A percentile compares a stretch with the other conserved stretches of the same genome.
These are phyloP conservation scores for Neogale vison DNA, from an alignment of 2,113 vertebrate species.

Conservation along the genomic window DNA sequence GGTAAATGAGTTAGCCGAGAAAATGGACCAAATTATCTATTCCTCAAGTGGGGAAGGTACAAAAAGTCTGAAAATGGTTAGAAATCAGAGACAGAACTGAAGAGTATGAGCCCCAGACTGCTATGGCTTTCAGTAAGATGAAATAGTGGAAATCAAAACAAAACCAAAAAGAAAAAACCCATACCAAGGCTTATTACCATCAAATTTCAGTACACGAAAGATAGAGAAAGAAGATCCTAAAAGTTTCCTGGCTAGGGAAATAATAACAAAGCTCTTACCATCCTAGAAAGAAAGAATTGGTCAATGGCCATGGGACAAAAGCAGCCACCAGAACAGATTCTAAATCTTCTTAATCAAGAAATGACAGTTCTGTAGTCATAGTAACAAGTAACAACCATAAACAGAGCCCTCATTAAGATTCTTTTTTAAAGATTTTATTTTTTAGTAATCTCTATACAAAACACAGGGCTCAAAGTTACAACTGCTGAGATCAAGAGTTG, in stretches of 20 bases:
- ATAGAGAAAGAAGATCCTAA: not conserved
- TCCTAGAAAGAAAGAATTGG: not conserved
- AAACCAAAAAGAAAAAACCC: not conserved
- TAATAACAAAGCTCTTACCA: not conserved
- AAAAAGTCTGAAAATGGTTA: not conserved
- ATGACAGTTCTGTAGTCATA: not conserved
- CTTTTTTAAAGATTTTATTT: not conserved
- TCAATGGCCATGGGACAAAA: not conserved
- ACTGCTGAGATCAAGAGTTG: not conserved
- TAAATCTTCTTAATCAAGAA: constrained; percentile 8
- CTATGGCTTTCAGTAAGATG: not conserved
- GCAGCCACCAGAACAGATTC: not conserved
- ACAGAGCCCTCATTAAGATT: not conserved
- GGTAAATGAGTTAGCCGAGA: not conserved
- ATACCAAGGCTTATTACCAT: not conserved
- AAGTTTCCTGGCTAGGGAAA: not conserved
- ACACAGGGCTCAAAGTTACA: not conserved
- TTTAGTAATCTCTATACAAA: not conserved
- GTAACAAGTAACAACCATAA: not conserved
- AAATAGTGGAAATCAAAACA: not conserved
- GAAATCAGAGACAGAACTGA: not conserved
- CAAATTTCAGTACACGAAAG: not conserved
- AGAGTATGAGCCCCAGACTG: not conserved
- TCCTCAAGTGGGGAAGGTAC: not conserved
- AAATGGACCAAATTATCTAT: not conserved